These are phyloP conservation scores for cat (Felis catus) DNA, from an alignment of 2,113 vertebrate genomes.

Conservation along the genomic window DNA sequence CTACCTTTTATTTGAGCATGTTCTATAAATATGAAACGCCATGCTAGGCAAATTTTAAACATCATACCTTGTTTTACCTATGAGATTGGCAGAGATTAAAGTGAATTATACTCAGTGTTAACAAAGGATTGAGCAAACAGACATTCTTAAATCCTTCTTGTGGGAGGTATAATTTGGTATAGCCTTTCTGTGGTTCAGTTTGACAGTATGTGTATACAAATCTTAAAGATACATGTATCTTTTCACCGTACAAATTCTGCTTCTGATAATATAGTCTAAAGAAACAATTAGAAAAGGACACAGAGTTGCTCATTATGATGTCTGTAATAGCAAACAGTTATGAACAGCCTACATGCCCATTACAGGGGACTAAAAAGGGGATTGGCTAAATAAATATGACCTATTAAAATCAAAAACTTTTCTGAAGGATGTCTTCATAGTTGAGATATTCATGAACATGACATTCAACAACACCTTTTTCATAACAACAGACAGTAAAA, in stretches of 20 bases:
- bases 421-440: background rate
- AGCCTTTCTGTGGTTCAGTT: background rate
- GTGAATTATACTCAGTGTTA: background rate
- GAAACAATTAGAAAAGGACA: background rate
- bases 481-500: background rate
- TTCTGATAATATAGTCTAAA: background rate
- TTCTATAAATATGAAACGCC: background rate
- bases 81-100: background rate
- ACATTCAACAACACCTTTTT: background rate
- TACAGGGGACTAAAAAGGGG: background rate
- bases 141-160: background rate
- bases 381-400: slow-evolving; percentile 17
- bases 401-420: background rate
- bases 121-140: background rate
- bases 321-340: background rate
- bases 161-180: background rate
- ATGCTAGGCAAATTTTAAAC: background rate
- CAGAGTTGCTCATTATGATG: background rate
- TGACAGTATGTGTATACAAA: background rate
- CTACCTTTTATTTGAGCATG: background rate
- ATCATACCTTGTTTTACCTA: background rate
- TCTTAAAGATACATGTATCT: background rate
- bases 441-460: background rate
- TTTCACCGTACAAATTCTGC: slow-evolving; percentile 7
- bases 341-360: background rate